Conservation (phyloP, 2,888 invertebrate species). For the Dasypolia templi region DNA sequence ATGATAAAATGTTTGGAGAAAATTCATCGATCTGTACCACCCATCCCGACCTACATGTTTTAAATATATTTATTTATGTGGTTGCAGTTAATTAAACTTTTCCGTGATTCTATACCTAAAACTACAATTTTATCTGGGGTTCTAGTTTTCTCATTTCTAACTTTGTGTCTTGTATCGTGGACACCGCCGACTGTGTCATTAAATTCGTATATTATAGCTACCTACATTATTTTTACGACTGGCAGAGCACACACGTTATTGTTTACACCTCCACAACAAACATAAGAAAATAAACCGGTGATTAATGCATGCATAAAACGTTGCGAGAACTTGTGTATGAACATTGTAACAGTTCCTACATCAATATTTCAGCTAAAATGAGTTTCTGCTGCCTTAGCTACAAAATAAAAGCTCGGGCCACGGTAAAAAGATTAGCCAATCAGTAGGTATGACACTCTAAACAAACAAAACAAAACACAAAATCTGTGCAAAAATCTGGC, state of each 20-base stretch:
- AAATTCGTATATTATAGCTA: not conserved
- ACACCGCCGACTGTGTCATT: not conserved
- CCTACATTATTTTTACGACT: conserved; percentile 43
- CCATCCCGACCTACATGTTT: too few relatives aligned
- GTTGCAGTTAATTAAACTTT: not conserved
- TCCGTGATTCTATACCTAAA: not conserved
- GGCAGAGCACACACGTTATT: conserved; percentile 33
- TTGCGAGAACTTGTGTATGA: conserved; percentile 35
- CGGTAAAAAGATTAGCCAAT: not conserved
- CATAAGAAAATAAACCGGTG: conserved; percentile 46
- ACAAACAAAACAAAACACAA: not conserved
- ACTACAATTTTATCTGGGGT: not conserved
- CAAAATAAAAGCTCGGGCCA: not conserved
- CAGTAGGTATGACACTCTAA: too few relatives aligned
- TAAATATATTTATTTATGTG: too few relatives aligned
- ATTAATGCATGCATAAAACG: conserved; percentile 48
- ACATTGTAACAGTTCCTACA: conserved; percentile 17
- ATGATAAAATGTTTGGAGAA: not conserved
- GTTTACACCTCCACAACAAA: conserved; percentile 49
- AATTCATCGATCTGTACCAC: not conserved
- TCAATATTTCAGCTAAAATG: conserved; percentile 15
- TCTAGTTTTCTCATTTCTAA: not conserved
- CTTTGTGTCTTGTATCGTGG: not conserved
- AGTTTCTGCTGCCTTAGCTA: not conserved
- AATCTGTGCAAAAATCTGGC: not conserved